Evolutionary conservation across 2,888 invertebrate genomes (phyloP).

Genomic region (Macrophya annulata): DNA sequence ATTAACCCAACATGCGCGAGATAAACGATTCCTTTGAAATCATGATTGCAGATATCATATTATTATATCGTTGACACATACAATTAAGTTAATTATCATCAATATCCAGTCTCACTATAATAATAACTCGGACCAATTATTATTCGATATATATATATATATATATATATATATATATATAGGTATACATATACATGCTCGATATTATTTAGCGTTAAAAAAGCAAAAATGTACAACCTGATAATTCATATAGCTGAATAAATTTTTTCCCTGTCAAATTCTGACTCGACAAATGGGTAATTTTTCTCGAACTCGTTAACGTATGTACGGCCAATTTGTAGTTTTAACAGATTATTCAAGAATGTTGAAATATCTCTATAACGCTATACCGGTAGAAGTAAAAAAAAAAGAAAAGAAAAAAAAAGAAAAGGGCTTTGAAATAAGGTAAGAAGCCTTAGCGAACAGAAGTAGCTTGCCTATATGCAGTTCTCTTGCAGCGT

Average conservation of each 20-base stretch:
- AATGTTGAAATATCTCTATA: neutral
- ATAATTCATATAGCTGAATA: neutral
- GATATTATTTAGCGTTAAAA: no score
- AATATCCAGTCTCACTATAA: neutral
- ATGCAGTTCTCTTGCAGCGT: neutral
- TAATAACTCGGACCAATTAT: neutral
- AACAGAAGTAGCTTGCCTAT: neutral
- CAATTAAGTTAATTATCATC: slow-evolving; percentile 13
- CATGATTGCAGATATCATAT: slow-evolving; percentile 4
- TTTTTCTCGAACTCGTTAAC: neutral
- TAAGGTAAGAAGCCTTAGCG: neutral
- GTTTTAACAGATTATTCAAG: neutral
- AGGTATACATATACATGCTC: neutral
- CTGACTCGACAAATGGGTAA: neutral
- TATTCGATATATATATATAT: neutral
- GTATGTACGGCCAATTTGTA: slow-evolving; percentile 17
- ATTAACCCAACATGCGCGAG: neutral
- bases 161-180: neutral
- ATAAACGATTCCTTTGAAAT: slow-evolving; percentile 30
- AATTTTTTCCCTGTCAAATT: neutral
- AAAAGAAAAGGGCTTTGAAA: neutral
- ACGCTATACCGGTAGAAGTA: neutral
- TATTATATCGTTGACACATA: slow-evolving; percentile 12
- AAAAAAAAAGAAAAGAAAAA: neutral
- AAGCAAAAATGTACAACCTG: neutral